Evolutionary conservation across 2,888 invertebrate species (phyloP).

Genomic region (Drosophila prolongata): DNA sequence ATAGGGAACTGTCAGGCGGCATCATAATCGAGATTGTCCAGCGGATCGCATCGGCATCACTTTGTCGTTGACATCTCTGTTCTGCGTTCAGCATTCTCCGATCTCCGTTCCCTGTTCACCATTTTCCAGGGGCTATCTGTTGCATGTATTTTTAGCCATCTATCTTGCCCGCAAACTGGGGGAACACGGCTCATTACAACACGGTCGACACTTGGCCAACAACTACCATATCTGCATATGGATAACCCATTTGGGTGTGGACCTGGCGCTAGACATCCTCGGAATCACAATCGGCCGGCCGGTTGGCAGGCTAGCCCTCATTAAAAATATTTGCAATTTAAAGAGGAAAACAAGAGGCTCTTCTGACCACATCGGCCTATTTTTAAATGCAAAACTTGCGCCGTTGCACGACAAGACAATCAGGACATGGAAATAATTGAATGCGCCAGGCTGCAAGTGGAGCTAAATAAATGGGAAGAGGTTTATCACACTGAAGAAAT

Average conservation of each 20-base stretch:
- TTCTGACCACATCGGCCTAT: constrained; percentile 54
- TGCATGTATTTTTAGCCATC: constrained; percentile 36
- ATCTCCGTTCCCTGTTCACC: neutral
- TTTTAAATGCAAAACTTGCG: constrained; percentile 76
- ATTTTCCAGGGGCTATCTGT: constrained; percentile 22
- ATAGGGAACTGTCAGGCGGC: constrained; percentile 34
- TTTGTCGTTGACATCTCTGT: constrained; percentile 42
- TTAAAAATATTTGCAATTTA: constrained; percentile 75
- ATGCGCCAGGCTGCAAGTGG: constrained; percentile 59
- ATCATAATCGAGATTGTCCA: constrained; percentile 28
- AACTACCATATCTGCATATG: constrained; percentile 34
- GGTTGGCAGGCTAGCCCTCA: constrained; percentile 44
- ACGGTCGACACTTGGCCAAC: constrained; percentile 64
- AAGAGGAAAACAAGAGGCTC: constrained; percentile 40
- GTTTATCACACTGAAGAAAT: neutral
- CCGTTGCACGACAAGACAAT: constrained; percentile 78
- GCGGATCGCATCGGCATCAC: constrained; percentile 16
- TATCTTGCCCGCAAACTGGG: constrained; percentile 27
- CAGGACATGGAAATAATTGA: constrained; percentile 80
- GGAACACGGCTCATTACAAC: constrained; percentile 71
- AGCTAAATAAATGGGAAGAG: constrained; percentile 1
- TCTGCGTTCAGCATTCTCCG: neutral
- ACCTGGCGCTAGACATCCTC: constrained; percentile 49
- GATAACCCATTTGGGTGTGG: constrained; percentile 38
- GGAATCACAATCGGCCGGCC: constrained; percentile 17